These are phyloP conservation scores for Ammospiza caudacuta DNA, from an alignment of 2,113 vertebrate species.

Conservation along the genomic window DNA sequence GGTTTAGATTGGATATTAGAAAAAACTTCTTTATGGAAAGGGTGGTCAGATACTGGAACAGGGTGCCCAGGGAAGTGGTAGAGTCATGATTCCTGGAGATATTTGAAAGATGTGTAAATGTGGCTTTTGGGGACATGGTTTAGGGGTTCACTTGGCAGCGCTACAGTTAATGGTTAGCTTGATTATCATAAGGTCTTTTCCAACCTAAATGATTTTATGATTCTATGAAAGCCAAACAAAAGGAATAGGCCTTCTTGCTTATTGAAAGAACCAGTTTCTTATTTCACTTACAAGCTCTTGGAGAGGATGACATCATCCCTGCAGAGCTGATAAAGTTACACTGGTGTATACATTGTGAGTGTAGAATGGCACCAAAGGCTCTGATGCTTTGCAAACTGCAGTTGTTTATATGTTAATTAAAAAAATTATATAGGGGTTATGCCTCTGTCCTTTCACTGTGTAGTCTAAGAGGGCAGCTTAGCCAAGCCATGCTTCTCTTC, in stretches of 20 bases:
- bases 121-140: background rate
- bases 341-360: background rate
- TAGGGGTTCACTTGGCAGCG: background rate
- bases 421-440: background rate
- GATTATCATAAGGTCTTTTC: background rate
- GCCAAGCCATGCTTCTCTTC: background rate
- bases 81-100: background rate
- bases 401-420: background rate
- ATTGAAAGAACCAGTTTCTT: constrained; percentile 29
- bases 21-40: background rate
- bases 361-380: background rate
- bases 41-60: background rate
- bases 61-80: background rate
- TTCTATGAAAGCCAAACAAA: background rate
- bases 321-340: background rate
- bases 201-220: background rate
- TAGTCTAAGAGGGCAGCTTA: background rate
- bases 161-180: background rate
- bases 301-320: constrained; percentile 3
- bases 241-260: background rate
- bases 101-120: background rate
- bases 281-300: background rate
- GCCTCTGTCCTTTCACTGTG: background rate
- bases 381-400: background rate
- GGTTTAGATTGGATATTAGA: background rate